Conservation (phyloP, 2,113 vertebrate genomes). For the Grus americana region DNA sequence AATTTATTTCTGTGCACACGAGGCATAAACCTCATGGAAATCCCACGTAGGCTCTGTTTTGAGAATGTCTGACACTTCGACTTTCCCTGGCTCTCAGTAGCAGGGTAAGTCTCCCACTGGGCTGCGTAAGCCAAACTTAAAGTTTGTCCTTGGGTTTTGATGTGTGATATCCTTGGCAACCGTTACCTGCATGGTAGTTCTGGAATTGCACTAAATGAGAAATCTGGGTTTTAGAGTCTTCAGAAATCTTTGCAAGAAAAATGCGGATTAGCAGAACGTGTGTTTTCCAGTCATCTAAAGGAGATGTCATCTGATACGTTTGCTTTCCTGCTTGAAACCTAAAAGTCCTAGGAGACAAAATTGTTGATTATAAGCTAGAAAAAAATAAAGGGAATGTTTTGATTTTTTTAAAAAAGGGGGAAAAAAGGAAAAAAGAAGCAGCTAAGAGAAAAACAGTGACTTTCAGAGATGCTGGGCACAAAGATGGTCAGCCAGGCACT, state of each 20-base stretch:
- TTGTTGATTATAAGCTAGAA: neutral
- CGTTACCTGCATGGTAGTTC: fast-evolving
- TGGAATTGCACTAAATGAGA: neutral
- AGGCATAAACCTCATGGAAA: neutral
- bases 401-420: neutral
- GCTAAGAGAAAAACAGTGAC: neutral
- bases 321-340: neutral
- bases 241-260: neutral
- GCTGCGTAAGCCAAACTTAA: neutral
- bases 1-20: neutral
- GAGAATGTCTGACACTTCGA: neutral
- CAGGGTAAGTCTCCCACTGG: neutral
- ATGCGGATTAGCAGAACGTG: neutral
- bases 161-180: neutral
- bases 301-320: neutral
- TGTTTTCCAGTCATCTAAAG: neutral
- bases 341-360: neutral
- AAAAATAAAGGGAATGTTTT: neutral
- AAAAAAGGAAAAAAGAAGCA: neutral
- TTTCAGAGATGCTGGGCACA: neutral
- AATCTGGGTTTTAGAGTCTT: neutral
- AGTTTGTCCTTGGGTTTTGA: neutral
- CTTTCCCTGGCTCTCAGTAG: neutral
- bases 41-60: neutral
- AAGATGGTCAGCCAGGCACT: neutral